phyloP scores from a whole-genome alignment of 2,113 vertebrate genomes.

The Collichthys lucidus region DNA sequence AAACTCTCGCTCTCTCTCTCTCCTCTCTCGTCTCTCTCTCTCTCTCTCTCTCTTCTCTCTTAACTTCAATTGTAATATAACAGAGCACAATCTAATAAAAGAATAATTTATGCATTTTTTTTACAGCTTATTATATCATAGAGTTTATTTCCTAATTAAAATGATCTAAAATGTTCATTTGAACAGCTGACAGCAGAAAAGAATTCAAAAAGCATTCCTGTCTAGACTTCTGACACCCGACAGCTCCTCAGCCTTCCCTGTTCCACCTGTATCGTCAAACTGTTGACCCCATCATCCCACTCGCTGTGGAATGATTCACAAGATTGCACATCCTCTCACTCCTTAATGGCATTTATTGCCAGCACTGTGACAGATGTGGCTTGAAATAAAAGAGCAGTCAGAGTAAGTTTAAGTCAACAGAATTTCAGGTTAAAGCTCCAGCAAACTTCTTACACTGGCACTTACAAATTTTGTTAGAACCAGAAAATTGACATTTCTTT shows the following conservation, averaged over 20 bases:
- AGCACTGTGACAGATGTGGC: slow-evolving; percentile 10
- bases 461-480: background rate
- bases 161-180: background rate
- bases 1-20: too few species aligned
- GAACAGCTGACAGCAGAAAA: slow-evolving; percentile 11
- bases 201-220: background rate
- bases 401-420: slow-evolving; percentile 22
- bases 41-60: too few species aligned
- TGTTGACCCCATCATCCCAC: slow-evolving; percentile 40
- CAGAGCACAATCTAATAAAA: background rate
- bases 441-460: background rate
- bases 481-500: slow-evolving; percentile 4
- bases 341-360: slow-evolving; percentile 42
- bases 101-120: too few species aligned
- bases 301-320: slow-evolving; percentile 34
- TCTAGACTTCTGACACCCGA: slow-evolving; percentile 12
- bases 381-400: slow-evolving; percentile 34
- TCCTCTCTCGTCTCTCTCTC: too few species aligned
- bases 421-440: slow-evolving; percentile 8
- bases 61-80: background rate
- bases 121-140: background rate
- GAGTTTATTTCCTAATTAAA: background rate
- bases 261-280: slow-evolving; percentile 32
- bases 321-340: slow-evolving; percentile 16
- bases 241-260: slow-evolving; percentile 20